Conservation (phyloP, 1,140 invertebrate species). For the Drosophila yakuba region DNA sequence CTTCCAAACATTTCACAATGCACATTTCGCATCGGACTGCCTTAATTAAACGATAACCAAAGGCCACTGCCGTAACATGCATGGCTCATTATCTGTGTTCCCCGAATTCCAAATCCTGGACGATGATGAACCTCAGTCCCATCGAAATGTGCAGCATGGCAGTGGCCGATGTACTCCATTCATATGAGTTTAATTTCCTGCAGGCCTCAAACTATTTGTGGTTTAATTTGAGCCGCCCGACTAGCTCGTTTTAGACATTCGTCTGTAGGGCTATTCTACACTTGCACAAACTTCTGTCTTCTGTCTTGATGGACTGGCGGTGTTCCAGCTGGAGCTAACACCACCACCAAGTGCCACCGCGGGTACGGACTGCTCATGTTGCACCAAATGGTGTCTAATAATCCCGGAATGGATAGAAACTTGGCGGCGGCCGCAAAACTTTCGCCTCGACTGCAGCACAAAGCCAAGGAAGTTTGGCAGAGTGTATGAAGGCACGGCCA, state of each 20-base stretch:
- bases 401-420: constrained; percentile 51
- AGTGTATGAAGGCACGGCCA: constrained; percentile 46
- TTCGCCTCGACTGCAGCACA: constrained; percentile 32
- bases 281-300: constrained; percentile 58
- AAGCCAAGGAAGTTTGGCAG: constrained; percentile 57
- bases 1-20: constrained; percentile 53
- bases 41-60: constrained; percentile 65
- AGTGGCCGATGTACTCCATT: constrained; percentile 28
- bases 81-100: constrained; percentile 48
- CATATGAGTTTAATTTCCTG: constrained; percentile 79
- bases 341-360: constrained; percentile 21
- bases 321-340: constrained; percentile 10
- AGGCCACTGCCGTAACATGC: constrained; percentile 3
- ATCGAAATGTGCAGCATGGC: constrained; percentile 54
- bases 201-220: constrained; percentile 56
- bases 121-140: constrained; percentile 20
- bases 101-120: background rate
- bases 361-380: constrained; percentile 37
- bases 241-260: constrained; percentile 13
- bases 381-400: constrained; percentile 77
- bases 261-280: constrained; percentile 22
- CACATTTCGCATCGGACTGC: constrained; percentile 21
- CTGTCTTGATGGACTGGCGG: constrained; percentile 48
- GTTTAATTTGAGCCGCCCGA: constrained; percentile 44
- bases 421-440: constrained; percentile 70